Percentiles rank a stretch among this genome's conserved stretches.
Evolutionary conservation across 2,888 invertebrate genomes (phyloP).

Genomic region (Cryptus armator): DNA sequence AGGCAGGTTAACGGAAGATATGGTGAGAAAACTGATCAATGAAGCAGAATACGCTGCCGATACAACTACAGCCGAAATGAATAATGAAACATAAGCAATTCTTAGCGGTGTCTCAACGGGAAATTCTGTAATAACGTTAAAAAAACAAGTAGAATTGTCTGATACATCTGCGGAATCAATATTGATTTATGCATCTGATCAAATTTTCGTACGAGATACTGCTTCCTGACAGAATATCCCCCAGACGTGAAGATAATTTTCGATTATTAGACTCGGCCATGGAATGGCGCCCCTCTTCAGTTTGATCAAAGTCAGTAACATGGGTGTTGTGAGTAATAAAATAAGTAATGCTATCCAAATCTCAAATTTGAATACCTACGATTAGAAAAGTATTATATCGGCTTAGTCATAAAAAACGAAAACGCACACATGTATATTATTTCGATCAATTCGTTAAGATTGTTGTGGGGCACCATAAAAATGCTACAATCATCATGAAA

Average conservation of each 20-base stretch:
- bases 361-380: constrained; percentile 52
- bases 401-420: too few relatives aligned
- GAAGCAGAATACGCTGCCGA: constrained; percentile 77
- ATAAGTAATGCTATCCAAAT: constrained; percentile 69
- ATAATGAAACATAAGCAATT: constrained; percentile 77
- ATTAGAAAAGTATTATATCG: neutral
- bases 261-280: constrained; percentile 34
- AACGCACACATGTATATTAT: too few relatives aligned
- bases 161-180: too few relatives aligned
- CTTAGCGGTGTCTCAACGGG: constrained; percentile 73
- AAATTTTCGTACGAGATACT: constrained; percentile 69
- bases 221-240: constrained; percentile 79
- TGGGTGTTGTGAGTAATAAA: constrained; percentile 50
- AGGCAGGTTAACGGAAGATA: constrained; percentile 69
- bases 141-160: neutral
- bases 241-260: constrained; percentile 73
- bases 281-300: neutral
- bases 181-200: neutral
- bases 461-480: too few relatives aligned
- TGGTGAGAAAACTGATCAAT: constrained; percentile 69
- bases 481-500: too few relatives aligned
- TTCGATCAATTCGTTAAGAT: too few relatives aligned
- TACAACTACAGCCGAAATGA: constrained; percentile 75
- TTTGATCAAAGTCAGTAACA: constrained; percentile 67
- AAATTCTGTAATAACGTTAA: constrained; percentile 71